Base-by-base conservation (phyloP, 2,797 vertebrate species). In the Amazonetta brasiliensis region DNA sequence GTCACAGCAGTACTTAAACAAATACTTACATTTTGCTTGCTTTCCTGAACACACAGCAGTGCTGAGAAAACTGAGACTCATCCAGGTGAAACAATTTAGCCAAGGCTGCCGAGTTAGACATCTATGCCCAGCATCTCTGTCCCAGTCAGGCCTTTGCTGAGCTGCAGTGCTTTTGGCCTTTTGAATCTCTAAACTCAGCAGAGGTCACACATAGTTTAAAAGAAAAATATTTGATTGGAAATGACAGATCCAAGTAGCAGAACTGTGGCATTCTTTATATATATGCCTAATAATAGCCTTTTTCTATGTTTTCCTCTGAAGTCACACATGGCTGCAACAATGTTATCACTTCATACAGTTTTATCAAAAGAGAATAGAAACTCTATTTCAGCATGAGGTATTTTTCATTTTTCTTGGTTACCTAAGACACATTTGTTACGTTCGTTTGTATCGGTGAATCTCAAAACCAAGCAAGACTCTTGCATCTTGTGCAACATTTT, bases 121-220 rank as follows among this genome's bases (percentile, higher is more conserved):
- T 8, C 35, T 2, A 33, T 2, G 31, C 41, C 11, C 20, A 8
- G 60, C 3, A 0, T 6, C 48, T 56, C 60, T 31, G 48, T 48
- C 2, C 79, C 25, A 9, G 44, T 10, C 63, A 58, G 31, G 15
- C 7, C 44, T n/a, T 3, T 46, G 31, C 41, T 48, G 63, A 82
- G 58, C 64, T 62, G 6, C 1, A 0, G 28, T 52, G 35, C 83
- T 54, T 72, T n/a, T 22, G 54, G 28, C 25, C 25, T 74, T 44
- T 55, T 11, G 43, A n/a, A 9, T 54, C 48, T 67, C 41, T 21
- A 18, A 33, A 75, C 37, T 58, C 54, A 26, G 28, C 31, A 69
- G 59, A 85, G 43, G 26, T 31, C 16, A 2, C 1, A 2, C 15
- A 12, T 8, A 35, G 37, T 37, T 68, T 55, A 33, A 1, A 1